phyloP scores from a whole-genome alignment of 2,797 vertebrate genomes.

The Macrochelys suwanniensis region DNA sequence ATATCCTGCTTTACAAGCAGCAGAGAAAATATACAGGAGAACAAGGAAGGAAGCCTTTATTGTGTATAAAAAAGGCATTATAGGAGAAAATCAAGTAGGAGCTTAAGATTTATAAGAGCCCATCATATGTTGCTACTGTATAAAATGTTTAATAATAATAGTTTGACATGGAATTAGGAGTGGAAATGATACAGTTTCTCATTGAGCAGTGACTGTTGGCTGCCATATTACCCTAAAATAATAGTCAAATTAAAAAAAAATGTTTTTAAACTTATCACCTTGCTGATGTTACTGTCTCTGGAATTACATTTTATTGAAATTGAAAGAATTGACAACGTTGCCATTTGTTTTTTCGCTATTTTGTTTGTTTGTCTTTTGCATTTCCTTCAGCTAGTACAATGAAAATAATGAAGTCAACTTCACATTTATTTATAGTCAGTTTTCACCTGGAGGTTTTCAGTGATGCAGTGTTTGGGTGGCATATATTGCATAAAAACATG shows the following conservation, averaged over 20 bases:
- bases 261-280: neutral
- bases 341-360: neutral
- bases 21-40: constrained; percentile 24
- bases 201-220: neutral
- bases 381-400: neutral
- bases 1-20: neutral
- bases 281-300: accelerated
- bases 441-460: neutral
- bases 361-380: neutral
- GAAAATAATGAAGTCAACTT: neutral
- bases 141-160: constrained; percentile 13
- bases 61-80: neutral
- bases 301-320: neutral
- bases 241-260: neutral
- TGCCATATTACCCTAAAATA: neutral
- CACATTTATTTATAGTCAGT: neutral
- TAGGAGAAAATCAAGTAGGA: neutral
- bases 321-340: neutral
- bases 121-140: neutral
- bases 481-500: neutral
- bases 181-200: neutral
- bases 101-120: neutral
- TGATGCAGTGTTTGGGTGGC: neutral
- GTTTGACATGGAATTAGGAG: neutral
- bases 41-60: neutral